These are phyloP conservation scores for Embidobia sp. DNA, from an alignment of 2,888 invertebrate species.

Conservation along the genomic window DNA sequence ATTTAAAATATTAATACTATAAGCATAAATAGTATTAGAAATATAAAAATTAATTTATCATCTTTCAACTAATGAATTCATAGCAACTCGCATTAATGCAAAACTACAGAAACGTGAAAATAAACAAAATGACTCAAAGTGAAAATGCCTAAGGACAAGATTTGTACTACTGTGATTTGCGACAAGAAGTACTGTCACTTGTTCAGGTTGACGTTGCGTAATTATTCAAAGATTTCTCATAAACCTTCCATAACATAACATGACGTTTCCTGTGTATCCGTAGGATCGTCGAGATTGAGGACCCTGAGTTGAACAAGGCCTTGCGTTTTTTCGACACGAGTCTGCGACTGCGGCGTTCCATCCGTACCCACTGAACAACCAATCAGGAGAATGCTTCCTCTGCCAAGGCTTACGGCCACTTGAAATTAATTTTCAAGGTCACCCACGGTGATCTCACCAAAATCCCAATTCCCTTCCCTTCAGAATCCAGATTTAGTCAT, in stretches of 20 bases:
- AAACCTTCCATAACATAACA: slow-evolving; percentile 80
- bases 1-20: no score
- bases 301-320: slow-evolving; percentile 78
- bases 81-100: no score
- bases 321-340: slow-evolving; percentile 78
- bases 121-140: no score
- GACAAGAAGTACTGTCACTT: slow-evolving; percentile 10
- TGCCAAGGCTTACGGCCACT: slow-evolving; percentile 80
- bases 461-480: slow-evolving; percentile 21
- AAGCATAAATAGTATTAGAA: no score
- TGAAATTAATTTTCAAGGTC: slow-evolving; percentile 77
- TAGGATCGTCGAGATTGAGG: slow-evolving; percentile 72
- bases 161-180: no score
- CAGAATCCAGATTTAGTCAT: slow-evolving; percentile 30
- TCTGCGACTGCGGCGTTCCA: slow-evolving; percentile 36
- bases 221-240: slow-evolving; percentile 11
- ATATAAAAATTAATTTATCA: no score
- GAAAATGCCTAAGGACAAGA: no score
- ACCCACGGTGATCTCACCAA: slow-evolving; percentile 66
- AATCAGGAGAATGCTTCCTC: slow-evolving; percentile 77
- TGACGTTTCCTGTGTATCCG: slow-evolving; percentile 78
- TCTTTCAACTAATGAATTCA: no score
- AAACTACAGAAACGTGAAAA: no score
- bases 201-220: not conserved
- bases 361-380: slow-evolving; percentile 57